Evolutionary conservation across 1,140 invertebrate genomes (phyloP).

Genomic region (Oreohelix idahoensis): DNA sequence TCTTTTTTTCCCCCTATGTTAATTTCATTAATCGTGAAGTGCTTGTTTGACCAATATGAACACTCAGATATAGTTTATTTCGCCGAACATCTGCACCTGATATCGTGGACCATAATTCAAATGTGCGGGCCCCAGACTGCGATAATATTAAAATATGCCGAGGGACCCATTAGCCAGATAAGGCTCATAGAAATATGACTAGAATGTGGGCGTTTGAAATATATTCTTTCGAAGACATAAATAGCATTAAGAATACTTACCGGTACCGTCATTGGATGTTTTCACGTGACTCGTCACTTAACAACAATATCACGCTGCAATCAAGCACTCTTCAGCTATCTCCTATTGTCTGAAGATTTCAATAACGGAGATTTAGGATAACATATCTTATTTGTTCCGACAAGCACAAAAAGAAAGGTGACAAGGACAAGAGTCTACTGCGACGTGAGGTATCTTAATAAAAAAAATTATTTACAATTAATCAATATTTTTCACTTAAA

Average conservation of each 20-base stretch:
- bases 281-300: background rate
- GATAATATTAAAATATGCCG: background rate
- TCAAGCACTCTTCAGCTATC: background rate
- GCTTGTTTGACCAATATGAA: no score
- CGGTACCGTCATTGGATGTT: background rate
- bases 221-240: background rate
- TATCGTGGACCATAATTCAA: background rate
- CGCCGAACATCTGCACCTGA: background rate
- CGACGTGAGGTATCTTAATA: background rate
- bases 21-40: no score
- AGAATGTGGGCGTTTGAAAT: background rate
- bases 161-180: background rate
- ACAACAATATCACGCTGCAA: background rate
- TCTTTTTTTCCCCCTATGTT: no score
- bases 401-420: background rate
- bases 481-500: background rate
- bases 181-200: background rate
- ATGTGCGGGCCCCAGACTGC: background rate
- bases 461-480: background rate
- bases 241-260: slow-evolving; percentile 2
- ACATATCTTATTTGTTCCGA: background rate
- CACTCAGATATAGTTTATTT: no score
- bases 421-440: background rate
- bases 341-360: background rate
- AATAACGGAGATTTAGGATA: slow-evolving; percentile 1